Base-by-base conservation (phyloP, 1,140 invertebrate species). In the Bombus cullumanus region DNA sequence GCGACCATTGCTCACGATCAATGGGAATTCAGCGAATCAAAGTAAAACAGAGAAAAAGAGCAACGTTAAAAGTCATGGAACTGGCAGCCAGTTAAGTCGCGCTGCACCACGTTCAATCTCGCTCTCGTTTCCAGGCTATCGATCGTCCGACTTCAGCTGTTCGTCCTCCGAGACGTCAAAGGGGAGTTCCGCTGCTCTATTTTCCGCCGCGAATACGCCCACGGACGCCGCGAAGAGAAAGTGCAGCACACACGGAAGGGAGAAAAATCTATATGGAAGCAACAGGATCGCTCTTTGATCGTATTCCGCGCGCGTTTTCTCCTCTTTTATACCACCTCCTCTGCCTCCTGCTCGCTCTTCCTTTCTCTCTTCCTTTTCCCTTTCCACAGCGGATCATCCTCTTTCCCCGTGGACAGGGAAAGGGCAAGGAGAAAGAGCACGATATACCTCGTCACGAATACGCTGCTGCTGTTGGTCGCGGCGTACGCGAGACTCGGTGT, bases 401-500 rank as follows among this genome's bases (percentile, higher is more conserved):
- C 18, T 53, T 53, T 53, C 5, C 6, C 47, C 6, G 18, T 22
- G 5, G 47, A 53, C 47, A 22, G 64, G 3, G 31, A 34, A 31
- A 28, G 37, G 37, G 22, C 18, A 37, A 39, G 0, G 34, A 37
- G 68, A 69, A 37, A 28, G 37, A 71, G 37, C 37, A 12, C 39
- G 10, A 13, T 2, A 69, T 5, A 34, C 13, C 13, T 2, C 2
- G 47, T 15, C 3, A 39, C 34, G 68, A 12, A 37, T 10, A 53
- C 47, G 18, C 5, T 18, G 47, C 47, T 53, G 34, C 34, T 25
- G 34, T n/a, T 62, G 0, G 86, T 62, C 83, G 69, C 72, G 31
- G 62, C 34, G 28, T 10, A 43, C 34, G 39, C 66, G 89, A 71
- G 69, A 18, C 75, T n/a, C 74, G 79, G 71, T 68, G 89, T 76